Evolutionary conservation across 2,797 vertebrate genomes (phyloP).

Genomic region (Podarcis lilfordi): DNA sequence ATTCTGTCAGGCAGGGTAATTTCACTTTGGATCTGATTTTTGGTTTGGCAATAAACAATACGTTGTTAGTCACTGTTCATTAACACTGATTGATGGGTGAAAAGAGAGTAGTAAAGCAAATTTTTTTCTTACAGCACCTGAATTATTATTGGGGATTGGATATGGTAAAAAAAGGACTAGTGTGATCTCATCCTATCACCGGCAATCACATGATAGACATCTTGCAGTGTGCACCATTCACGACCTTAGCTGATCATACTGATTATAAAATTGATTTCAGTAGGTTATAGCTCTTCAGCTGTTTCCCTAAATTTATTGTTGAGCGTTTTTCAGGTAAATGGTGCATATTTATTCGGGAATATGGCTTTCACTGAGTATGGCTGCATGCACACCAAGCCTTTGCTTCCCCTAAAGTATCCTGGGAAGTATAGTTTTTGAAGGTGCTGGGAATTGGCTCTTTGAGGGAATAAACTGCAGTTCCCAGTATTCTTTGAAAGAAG

Average conservation of each 20-base stretch:
- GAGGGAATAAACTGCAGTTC: too few relatives aligned
- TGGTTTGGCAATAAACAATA: constrained; percentile 52
- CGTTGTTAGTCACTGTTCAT: constrained; percentile 57
- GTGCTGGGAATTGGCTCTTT: too few relatives aligned
- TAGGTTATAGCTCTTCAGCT: not conserved
- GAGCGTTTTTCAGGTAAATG: not conserved
- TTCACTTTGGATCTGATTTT: constrained; percentile 55
- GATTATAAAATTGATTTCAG: not conserved
- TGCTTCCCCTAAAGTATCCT: too few relatives aligned
- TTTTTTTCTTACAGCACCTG: not conserved
- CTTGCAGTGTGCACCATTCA: not conserved
- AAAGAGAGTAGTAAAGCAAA: constrained; percentile 16
- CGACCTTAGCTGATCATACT: not conserved
- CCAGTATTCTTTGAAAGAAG: too few relatives aligned
- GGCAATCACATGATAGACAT: constrained; percentile 26
- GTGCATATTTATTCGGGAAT: not conserved
- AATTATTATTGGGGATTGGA: not conserved
- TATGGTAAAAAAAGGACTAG: not conserved
- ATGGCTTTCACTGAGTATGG: not conserved
- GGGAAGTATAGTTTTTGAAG: too few relatives aligned
- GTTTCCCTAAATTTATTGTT: not conserved
- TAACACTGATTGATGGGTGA: constrained; percentile 44
- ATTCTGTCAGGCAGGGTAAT: constrained; percentile 38
- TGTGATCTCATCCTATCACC: constrained; percentile 38
- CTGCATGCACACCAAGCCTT: too few relatives aligned